Base-by-base conservation (phyloP, 2,113 vertebrate species). In the Chauna torquata region DNA sequence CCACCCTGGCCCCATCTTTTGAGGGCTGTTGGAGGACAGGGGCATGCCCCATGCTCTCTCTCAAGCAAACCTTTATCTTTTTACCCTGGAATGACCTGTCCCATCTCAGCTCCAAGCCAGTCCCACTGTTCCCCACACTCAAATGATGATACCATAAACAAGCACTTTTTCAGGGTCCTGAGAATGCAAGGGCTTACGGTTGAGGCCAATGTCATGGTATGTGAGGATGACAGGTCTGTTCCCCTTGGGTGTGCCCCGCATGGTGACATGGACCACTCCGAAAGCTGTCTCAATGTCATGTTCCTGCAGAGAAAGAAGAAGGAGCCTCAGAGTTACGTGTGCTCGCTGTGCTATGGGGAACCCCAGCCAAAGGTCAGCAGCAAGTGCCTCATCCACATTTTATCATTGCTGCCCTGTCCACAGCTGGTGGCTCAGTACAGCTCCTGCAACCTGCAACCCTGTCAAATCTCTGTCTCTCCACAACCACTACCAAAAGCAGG, bases 201-300 rank as follows among this genome's bases (percentile, higher is more conserved):
- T 99, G 58, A 99, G 99, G 92, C 99, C 99, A 62, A 99, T 99
- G 97, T 99, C 99, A 77, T 99, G 99, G 97, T 99, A 99, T 19
- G 99, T 99, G 92, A 99, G 98, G 97, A 99, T 99, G 88, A 99
- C 98, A 14, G 99, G 99, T 96, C 99, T 98, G 98, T 99, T 99
- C 94, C 99, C 99, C 94, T 98, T 99, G 16, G 98, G 98, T 27
- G 97, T 98, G 42, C 99, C 99, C 88, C 99, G 98, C 98, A 99
- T 98, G 94, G 99, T 99, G 82, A 99, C 99, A 12, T 99, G 99
- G 84, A 99, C 98, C 92, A 99, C 96, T 49, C 99, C 99, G 0
- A 98, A 98, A 50, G 98, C 97, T 62, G 99, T 99, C 98, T 99
- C 99, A 86, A 99, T 98, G 68, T 99, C 99, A 79, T 99, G 99